phyloP scores from a whole-genome alignment of 2,113 vertebrate genomes.

The Arenaria interpres region DNA sequence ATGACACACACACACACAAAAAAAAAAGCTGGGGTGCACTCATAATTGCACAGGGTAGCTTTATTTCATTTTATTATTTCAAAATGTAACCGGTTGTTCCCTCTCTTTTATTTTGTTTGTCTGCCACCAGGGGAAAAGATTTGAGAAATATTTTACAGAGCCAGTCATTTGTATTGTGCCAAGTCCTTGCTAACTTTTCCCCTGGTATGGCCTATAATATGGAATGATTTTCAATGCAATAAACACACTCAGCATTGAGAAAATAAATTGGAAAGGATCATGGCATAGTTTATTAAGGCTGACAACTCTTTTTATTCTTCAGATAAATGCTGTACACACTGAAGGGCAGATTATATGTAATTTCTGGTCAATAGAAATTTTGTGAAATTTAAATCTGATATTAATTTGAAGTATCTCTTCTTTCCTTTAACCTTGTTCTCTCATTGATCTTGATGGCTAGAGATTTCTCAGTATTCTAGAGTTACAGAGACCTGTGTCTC shows the following conservation, averaged over 20 bases:
- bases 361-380: slow-evolving; percentile 1
- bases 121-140: neutral
- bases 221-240: slow-evolving; percentile 15
- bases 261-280: slow-evolving; percentile 16
- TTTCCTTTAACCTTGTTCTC: slow-evolving; percentile 8
- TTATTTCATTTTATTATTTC: neutral
- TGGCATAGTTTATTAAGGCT: neutral
- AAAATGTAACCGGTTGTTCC: neutral
- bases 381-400: neutral
- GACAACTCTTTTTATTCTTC: slow-evolving; percentile 9
- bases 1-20: neutral
- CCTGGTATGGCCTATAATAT: neutral
- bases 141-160: neutral
- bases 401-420: slow-evolving; percentile 3
- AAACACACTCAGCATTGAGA: neutral
- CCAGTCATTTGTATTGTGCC: neutral
- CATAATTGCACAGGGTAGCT: neutral
- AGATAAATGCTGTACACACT: neutral
- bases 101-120: neutral
- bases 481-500: neutral
- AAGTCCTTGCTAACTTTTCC: neutral
- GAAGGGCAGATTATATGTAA: slow-evolving; percentile 1
- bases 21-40: neutral
- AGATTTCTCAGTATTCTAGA: neutral
- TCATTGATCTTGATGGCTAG: neutral